Conservation (phyloP, 2,113 vertebrate species). For the Xyliphius kryptos region DNA sequence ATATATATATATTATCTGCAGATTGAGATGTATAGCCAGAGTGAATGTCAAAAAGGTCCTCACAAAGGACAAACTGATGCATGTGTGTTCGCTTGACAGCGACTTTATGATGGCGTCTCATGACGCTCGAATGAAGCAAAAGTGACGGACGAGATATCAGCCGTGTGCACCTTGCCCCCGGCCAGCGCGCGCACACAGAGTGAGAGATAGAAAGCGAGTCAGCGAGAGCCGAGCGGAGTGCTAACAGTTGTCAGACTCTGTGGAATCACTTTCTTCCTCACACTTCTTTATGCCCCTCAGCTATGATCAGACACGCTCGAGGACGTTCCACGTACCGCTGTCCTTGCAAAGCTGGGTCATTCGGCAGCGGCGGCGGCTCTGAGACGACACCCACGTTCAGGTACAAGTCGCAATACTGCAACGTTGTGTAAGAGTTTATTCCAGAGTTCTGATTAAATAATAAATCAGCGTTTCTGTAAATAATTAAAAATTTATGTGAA, state of each 20-base stretch:
- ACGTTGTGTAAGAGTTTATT: too few species aligned
- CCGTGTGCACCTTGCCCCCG: conserved; percentile 5
- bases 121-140: not conserved
- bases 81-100: not conserved
- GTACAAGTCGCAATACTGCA: too few species aligned
- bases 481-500: too few species aligned
- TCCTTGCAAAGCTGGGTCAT: not conserved
- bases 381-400: too few species aligned
- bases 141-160: conserved; percentile 1
- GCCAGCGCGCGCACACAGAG: conserved; percentile 12
- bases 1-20: too few species aligned
- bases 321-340: not conserved
- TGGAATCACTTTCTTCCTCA: not conserved
- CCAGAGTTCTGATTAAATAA: too few species aligned
- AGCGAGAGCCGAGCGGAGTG: not conserved
- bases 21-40: too few species aligned
- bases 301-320: not conserved
- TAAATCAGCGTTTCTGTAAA: too few species aligned
- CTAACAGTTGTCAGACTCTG: not conserved
- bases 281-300: not conserved
- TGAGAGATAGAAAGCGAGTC: not conserved
- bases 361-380: not conserved
- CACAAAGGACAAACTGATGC: too few species aligned
- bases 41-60: too few species aligned
- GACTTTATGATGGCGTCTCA: not conserved